These are phyloP conservation scores for Nasonia longicornis DNA, from an alignment of 1,140 invertebrate species.

Conservation along the genomic window DNA sequence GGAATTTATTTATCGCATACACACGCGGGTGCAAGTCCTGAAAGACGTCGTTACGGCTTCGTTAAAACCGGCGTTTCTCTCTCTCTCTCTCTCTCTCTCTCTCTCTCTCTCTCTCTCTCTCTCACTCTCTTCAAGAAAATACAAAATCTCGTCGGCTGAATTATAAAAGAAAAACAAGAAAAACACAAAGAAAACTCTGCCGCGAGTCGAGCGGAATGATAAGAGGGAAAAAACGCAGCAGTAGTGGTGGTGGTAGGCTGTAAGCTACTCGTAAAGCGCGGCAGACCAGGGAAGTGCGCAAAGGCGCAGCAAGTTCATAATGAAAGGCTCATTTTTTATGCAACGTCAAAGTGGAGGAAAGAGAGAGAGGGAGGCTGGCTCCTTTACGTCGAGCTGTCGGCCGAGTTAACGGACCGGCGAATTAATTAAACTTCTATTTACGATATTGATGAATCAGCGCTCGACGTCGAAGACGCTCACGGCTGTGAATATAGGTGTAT, in stretches of 20 bases:
- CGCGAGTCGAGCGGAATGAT: background rate
- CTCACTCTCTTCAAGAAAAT: background rate
- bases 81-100: too few species aligned
- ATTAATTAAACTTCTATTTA: conserved; percentile 69
- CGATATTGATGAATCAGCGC: conserved; percentile 68
- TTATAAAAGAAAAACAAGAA: background rate
- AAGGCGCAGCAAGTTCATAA: conserved; percentile 53
- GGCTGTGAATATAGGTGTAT: background rate
- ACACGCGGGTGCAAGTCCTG: too few species aligned
- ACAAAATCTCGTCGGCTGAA: background rate
- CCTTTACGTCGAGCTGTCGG: conserved; percentile 61
- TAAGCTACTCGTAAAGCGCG: background rate
- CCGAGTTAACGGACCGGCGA: conserved; percentile 65
- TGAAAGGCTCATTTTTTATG: conserved; percentile 57
- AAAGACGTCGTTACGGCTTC: background rate
- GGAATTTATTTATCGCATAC: too few species aligned
- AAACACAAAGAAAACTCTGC: background rate
- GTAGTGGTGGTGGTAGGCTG: too few species aligned
- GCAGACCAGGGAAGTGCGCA: conserved; percentile 25
- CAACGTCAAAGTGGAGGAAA: conserved; percentile 56
- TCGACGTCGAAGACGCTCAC: conserved; percentile 52
- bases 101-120: too few species aligned
- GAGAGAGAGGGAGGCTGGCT: conserved; percentile 40
- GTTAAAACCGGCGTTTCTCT: background rate
- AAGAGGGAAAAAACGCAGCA: background rate